These are phyloP conservation scores for Microctenopoma steveboyesi DNA, from an alignment of 2,797 vertebrate species.

Conservation along the genomic window DNA sequence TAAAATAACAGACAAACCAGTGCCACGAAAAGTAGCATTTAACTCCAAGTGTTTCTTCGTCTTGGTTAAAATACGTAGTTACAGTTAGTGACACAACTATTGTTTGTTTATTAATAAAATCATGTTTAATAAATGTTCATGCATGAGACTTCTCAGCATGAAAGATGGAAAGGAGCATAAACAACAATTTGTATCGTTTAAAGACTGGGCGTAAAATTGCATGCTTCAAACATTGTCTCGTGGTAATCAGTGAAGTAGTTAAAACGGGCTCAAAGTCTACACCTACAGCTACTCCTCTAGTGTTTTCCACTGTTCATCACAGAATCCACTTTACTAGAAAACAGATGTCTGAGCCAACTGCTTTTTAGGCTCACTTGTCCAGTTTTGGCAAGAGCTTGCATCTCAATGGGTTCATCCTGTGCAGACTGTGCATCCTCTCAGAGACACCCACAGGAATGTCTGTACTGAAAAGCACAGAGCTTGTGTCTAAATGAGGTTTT, in stretches of 20 bases:
- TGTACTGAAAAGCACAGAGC: constrained; percentile 4
- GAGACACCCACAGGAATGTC: constrained; percentile 5
- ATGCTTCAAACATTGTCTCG: constrained; percentile 60
- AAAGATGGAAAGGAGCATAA: constrained; percentile 51
- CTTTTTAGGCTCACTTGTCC: constrained; percentile 10
- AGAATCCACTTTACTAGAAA: constrained; percentile 22
- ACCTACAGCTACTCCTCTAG: background rate
- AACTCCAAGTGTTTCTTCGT: constrained; percentile 38
- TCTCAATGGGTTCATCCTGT: constrained; percentile 14
- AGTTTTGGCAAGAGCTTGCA: background rate
- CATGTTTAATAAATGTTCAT: constrained; percentile 31
- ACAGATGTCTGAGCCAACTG: constrained; percentile 25
- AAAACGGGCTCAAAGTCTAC: constrained; percentile 15
- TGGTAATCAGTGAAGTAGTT: constrained; percentile 42
- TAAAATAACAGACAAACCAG: constrained; percentile 54
- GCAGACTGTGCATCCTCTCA: constrained; percentile 7
- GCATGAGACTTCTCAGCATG: constrained; percentile 30
- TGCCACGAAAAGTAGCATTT: constrained; percentile 42
- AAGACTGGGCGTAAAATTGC: constrained; percentile 57
- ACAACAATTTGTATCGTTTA: constrained; percentile 60
- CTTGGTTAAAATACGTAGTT: constrained; percentile 12
- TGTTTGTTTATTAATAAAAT: constrained; percentile 31
- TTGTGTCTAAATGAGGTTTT: background rate
- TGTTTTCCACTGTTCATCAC: constrained; percentile 15
- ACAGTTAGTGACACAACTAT: constrained; percentile 29